Base-by-base conservation (phyloP, 2,113 vertebrate genomes). In the Mus spicilegus region DNA sequence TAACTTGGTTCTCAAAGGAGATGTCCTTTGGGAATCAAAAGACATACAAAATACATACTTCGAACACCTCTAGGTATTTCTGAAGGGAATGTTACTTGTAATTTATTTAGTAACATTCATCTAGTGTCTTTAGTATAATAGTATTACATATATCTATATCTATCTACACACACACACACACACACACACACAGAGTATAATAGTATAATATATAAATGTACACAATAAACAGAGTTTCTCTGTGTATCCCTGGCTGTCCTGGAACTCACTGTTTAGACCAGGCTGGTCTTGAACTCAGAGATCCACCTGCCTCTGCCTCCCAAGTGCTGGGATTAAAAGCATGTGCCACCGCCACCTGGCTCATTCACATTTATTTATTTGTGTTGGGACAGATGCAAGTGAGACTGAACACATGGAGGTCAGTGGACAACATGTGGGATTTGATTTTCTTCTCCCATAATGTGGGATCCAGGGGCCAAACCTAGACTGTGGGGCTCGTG, bases 21-120 rank as follows among this genome's bases (percentile, higher is more conserved):
- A 42, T 46, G 39, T 93, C n/a, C 73, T 89, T 81, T 16, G 42
- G 73, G 51, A 80, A 91, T 54, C 96, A 61, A 88, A 73, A 86
- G 72, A 84, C 0, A 3, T 3, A 28, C 69, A 61, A 88, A 73
- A 86, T 67, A 84, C 0, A 3, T 3, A 28, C 69, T 78, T 80
- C 67, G 92, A 76, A 90, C 54, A 76, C 49, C 28, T 69, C 94
- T 51, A 11, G 19, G 11, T 36, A 87, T 28, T 63, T 92, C 30
- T 72, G 69, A 81, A 95, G 30, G 58, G 28, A 91, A 91, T n/a
- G 54, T 73, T 76, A 86, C 70, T 93, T 58, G 28, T 8, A 3
- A 78, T 70, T 54, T 12, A 16, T 46, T 70, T 85, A 67, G 54
- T 88, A 91, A 86, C 58, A 63, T 28, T 87, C 26, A 20, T 20